Base-by-base conservation (phyloP, 1,140 invertebrate species). In the Pogonomyrmex californicus region DNA sequence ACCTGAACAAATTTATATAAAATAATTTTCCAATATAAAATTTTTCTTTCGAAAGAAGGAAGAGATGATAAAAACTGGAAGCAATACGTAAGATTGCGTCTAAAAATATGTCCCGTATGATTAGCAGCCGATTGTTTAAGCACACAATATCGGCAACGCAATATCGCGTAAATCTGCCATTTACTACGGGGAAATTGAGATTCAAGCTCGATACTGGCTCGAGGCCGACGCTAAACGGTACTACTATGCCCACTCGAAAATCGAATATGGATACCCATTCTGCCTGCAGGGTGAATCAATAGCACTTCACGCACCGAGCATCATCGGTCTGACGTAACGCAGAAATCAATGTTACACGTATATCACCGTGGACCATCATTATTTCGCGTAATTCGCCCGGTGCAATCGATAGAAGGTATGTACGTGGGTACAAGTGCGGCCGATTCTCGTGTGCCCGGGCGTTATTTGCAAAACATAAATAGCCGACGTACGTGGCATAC, bases 231-330 rank as follows among this genome's bases (percentile, higher is more conserved):
- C 89, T 90, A 87, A 90, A 90, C 85, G 79, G 79, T 75, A 83
- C 75, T 77, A 62, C 66, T 68, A 62, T 88, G 68, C 85, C 85
- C 85, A 81, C 87, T 81, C 79, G 86, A 91, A 91, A 92, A 91
- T 92, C 88, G 91, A 92, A 90, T 90, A 90, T 90, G 88, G 88
- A 89, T 91, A 87, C 88, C 91, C 89, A 90, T 91, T 73, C 90
- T 87, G 91, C 58, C 91, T 86, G 83, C 88, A 78, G 90, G 87
- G 87, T 86, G 91, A 93, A 93, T 93, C 92, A 92, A 93, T 93
- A 93, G 86, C 85, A 92, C 92, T 92, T 92, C 87, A 90, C 91
- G 91, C 92, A 92, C 88, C 91, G 89, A 92, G 91, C 87, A 90
- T 92, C 91, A 91, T 92, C 89, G 91, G 88, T 66, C 81, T 91